Percentiles rank a stretch among this genome's conserved stretches.
These are phyloP conservation scores for Merodon equestris DNA, from an alignment of 2,888 invertebrate genomes.

Conservation along the genomic window DNA sequence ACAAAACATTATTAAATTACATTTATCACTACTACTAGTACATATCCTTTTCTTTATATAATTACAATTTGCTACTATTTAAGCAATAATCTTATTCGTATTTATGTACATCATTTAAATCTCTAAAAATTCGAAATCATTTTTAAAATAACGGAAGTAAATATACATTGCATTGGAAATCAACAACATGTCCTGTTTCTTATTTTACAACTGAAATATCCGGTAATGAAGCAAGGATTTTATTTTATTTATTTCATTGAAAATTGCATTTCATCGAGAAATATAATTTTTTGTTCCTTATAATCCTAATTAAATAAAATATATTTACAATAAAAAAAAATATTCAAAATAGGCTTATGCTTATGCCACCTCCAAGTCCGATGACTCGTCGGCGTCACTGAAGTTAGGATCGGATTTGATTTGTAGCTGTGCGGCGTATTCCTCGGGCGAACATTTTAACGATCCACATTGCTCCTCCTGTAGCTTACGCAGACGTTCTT, in stretches of 20 bases:
- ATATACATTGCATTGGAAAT: no score
- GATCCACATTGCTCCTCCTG: conserved; percentile 85
- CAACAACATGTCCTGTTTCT: no score
- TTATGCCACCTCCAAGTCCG: conserved; percentile 90
- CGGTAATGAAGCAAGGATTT: neutral
- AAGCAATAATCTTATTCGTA: conserved; percentile 11
- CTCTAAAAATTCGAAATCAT: no score
- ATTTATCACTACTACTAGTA: conserved; percentile 26
- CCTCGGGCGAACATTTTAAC: conserved; percentile 76
- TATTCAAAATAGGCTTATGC: no score
- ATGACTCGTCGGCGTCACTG: conserved; percentile 86
- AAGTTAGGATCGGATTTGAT: conserved; percentile 78
- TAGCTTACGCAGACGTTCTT: conserved; percentile 88
- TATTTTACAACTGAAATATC: no score
- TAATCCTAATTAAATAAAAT: no score
- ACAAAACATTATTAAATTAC: conserved; percentile 34
- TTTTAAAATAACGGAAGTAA: no score
- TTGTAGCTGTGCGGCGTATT: conserved; percentile 75
- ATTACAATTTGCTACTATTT: conserved; percentile 50
- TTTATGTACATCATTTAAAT: conserved; percentile 38
- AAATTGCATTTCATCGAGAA: conserved; percentile 59
- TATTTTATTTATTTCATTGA: conserved; percentile 9
- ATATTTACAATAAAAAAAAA: neutral
- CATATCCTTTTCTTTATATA: conserved; percentile 30
- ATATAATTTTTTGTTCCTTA: conserved; percentile 14